Conservation (phyloP, 2,888 invertebrate species). For the Amblyjoppa proteus region DNA sequence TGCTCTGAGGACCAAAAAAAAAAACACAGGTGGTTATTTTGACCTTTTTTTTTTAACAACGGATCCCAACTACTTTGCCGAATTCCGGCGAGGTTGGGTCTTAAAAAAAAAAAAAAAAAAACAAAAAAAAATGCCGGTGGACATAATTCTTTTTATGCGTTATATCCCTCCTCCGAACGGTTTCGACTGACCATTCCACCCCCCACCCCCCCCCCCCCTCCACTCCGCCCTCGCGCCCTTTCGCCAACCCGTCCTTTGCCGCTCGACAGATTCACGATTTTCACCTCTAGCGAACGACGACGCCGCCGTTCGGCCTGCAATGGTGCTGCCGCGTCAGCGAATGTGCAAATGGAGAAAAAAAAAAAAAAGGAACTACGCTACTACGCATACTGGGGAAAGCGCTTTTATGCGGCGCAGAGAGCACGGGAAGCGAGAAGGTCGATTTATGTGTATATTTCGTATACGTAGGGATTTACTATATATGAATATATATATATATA, state of each 20-base stretch:
- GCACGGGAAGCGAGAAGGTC: slow-evolving; percentile 54
- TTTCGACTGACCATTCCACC: slow-evolving; percentile 40
- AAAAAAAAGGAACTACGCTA: slow-evolving; percentile 68
- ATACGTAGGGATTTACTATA: slow-evolving; percentile 49
- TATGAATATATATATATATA: slow-evolving; percentile 50
- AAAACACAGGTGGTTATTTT: neutral
- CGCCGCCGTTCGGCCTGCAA: slow-evolving; percentile 73
- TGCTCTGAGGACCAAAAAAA: neutral
- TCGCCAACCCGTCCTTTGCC: slow-evolving; percentile 4
- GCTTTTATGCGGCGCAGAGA: slow-evolving; percentile 52
- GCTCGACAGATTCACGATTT: slow-evolving; percentile 55
- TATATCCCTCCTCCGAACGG: slow-evolving; percentile 7
- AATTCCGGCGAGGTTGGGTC: neutral
- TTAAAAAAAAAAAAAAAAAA: slow-evolving; percentile 8
- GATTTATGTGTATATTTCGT: slow-evolving; percentile 64
- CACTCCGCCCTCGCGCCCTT: neutral
- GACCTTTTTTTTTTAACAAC: slow-evolving; percentile 5
- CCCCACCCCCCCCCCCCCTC: neutral
- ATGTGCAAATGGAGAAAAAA: slow-evolving; percentile 79
- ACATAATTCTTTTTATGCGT: slow-evolving; percentile 38
- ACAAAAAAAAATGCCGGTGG: neutral
- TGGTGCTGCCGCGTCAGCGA: slow-evolving; percentile 81
- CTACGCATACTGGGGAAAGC: slow-evolving; percentile 46
- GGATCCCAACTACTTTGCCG: neutral
- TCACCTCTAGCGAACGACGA: slow-evolving; percentile 38